phyloP scores from a whole-genome alignment of 2,113 vertebrate species.

The Isichthys henryi region DNA sequence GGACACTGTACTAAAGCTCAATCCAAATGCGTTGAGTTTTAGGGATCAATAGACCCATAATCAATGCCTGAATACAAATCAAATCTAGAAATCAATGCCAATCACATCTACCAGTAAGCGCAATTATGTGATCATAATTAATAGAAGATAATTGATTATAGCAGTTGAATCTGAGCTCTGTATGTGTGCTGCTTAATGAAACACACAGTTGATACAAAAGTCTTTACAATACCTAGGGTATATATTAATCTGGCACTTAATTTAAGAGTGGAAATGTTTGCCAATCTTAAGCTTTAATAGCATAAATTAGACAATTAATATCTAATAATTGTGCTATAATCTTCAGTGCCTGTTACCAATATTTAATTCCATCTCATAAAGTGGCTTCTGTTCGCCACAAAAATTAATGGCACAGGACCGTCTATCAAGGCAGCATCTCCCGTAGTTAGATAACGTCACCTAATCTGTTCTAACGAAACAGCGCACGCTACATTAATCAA shows the following conservation, averaged over 20 bases:
- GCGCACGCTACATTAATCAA: not conserved
- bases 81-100: not conserved
- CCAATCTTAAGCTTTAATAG: slow-evolving; percentile 20
- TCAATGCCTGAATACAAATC: not conserved
- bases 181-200: not conserved
- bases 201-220: too few relatives aligned
- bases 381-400: slow-evolving; percentile 37
- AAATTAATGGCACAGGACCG: slow-evolving; percentile 35
- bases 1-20: not conserved
- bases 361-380: slow-evolving; percentile 46
- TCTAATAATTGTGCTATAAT: slow-evolving; percentile 41
- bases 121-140: not conserved
- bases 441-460: not conserved
- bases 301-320: slow-evolving; percentile 42
- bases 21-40: not conserved
- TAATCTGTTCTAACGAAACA: slow-evolving; percentile 4
- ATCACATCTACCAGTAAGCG: not conserved
- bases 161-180: not conserved
- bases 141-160: not conserved
- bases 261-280: not conserved
- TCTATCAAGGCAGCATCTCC: not conserved
- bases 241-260: not conserved
- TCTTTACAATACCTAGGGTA: not conserved
- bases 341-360: slow-evolving; percentile 45
- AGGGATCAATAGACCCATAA: not conserved